These are phyloP conservation scores for Desmophyllum pertusum DNA, from an alignment of 92 coral and sea anemone species.

Conservation along the genomic window DNA sequence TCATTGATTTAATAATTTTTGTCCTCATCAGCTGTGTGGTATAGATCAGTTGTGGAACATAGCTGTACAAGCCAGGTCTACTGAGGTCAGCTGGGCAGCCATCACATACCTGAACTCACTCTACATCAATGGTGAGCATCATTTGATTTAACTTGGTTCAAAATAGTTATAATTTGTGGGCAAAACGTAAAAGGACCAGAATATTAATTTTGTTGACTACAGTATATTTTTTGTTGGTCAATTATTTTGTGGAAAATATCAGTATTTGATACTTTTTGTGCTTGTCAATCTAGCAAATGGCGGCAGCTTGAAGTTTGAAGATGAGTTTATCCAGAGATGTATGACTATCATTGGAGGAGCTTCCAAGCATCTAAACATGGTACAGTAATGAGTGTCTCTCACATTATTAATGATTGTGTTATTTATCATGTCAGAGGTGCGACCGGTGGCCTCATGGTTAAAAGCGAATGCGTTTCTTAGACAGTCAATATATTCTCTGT, in stretches of 20 bases:
- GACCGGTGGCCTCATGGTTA: no score
- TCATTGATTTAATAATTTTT: not conserved
- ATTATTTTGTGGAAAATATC: no score
- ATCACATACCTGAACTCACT: slow-evolving; percentile 90
- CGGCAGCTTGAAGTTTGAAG: slow-evolving; percentile 86
- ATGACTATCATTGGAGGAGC: slow-evolving; percentile 89
- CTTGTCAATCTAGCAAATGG: slow-evolving; percentile 73
- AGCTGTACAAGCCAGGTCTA: slow-evolving; percentile 80
- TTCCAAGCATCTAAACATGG: slow-evolving; percentile 64
- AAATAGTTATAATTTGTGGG: no score
- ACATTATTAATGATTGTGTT: not conserved
- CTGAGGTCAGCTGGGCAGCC: slow-evolving; percentile 97
- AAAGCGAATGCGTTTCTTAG: no score
- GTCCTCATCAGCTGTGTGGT: slow-evolving; percentile 68
- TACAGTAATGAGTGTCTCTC: slow-evolving; percentile 1
- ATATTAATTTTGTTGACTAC: no score
- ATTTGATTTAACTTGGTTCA: no score
- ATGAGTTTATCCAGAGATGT: slow-evolving; percentile 88
- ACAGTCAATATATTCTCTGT: not conserved
- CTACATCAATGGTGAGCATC: slow-evolving; percentile 85
- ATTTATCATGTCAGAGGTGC: no score
- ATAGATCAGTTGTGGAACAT: slow-evolving; percentile 96
- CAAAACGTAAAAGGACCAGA: not conserved
- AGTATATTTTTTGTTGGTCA: no score
- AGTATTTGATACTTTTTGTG: not conserved